Evolutionary conservation across 1,140 invertebrate species (phyloP).

Genomic region (Drosophila chauvacae): DNA sequence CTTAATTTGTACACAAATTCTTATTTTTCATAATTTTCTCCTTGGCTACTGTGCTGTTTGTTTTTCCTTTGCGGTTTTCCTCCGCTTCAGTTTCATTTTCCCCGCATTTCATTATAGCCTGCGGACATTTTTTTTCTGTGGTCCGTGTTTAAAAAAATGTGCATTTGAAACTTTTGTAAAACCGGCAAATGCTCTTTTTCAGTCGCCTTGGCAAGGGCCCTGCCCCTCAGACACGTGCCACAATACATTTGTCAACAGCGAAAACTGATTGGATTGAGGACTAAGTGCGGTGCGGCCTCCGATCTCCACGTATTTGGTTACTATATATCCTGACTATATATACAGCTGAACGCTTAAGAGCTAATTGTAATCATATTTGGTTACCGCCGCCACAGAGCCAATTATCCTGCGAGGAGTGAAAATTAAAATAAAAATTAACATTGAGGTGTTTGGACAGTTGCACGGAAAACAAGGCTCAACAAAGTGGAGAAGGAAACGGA

Average conservation of each 20-base stretch:
- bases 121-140: slow-evolving; percentile 45
- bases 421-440: slow-evolving; percentile 3
- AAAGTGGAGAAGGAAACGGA: not conserved
- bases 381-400: slow-evolving; percentile 43
- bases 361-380: not conserved
- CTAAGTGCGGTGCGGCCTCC: slow-evolving; percentile 39
- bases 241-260: slow-evolving; percentile 73
- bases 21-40: slow-evolving; percentile 46
- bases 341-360: no score
- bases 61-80: slow-evolving; percentile 21
- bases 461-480: not conserved
- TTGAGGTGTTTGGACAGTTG: not conserved
- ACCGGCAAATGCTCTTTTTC: no score
- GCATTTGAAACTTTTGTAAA: no score
- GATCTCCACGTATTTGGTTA: not conserved
- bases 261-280: slow-evolving; percentile 73
- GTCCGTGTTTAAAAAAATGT: slow-evolving; percentile 21
- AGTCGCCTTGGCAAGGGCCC: no score
- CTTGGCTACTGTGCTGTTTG: not conserved
- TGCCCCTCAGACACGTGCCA: slow-evolving; percentile 63
- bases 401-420: slow-evolving; percentile 18
- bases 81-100: slow-evolving; percentile 36
- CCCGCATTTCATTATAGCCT: slow-evolving; percentile 34
- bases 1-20: slow-evolving; percentile 65
- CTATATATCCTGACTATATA: not conserved